Conservation (phyloP, 2,113 vertebrate species). For the human region DNA sequence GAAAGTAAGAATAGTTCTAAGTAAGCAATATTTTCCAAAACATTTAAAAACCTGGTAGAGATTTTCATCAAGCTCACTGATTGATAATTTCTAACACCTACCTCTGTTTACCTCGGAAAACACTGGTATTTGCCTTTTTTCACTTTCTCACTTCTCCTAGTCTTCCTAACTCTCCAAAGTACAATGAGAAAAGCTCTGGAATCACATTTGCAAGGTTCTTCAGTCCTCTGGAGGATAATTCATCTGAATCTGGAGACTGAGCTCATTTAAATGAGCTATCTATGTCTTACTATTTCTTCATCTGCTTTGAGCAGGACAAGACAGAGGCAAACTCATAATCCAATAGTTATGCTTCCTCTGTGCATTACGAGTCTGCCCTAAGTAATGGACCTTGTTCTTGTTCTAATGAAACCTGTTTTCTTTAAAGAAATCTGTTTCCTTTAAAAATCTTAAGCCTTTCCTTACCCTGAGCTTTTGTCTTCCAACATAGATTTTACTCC, state of each 20-base stretch:
- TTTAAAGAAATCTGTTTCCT: not conserved
- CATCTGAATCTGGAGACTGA: not conserved
- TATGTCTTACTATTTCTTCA: not conserved
- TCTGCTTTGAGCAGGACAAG: not conserved
- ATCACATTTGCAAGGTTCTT: not conserved
- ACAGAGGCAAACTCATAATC: not conserved
- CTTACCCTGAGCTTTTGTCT: not conserved
- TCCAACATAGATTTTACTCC: not conserved
- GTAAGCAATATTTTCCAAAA: not conserved
- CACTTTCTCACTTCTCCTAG: not conserved
- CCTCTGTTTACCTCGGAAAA: not conserved
- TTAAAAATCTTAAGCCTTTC: not conserved
- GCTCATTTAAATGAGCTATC: not conserved
- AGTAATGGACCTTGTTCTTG: not conserved
- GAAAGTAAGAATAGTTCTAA: not conserved
- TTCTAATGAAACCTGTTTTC: not conserved
- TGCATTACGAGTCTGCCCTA: not conserved
- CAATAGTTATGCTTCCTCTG: not conserved
- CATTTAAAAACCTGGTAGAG: not conserved
- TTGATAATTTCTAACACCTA: not conserved
- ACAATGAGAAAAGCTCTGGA: not conserved
- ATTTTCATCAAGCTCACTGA: not conserved
- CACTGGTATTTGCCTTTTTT: not conserved
- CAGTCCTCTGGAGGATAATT: not conserved
- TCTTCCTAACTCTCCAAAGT: not conserved